phyloP scores from a whole-genome alignment of 2,888 invertebrate genomes.

The Harmothoe impar region DNA sequence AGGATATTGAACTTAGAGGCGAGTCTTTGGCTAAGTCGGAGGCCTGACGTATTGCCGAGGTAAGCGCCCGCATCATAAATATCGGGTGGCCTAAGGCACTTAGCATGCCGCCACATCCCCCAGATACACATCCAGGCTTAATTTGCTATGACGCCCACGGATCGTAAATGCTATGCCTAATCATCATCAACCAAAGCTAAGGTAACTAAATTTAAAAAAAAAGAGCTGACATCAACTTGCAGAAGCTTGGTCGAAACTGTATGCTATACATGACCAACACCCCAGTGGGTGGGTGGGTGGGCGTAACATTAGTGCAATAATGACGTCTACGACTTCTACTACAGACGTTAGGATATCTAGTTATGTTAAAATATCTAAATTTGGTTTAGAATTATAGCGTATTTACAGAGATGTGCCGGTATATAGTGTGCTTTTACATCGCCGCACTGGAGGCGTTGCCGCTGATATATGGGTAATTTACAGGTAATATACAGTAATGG shows the following conservation, averaged over 20 bases:
- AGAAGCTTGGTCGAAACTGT: neutral
- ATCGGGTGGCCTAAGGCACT: neutral
- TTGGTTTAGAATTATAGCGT: too few relatives aligned
- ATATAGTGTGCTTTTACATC: too few relatives aligned
- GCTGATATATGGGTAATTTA: neutral
- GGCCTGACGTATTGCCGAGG: conserved; percentile 30
- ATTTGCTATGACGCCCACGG: neutral
- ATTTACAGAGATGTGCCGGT: too few relatives aligned
- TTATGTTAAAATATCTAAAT: too few relatives aligned
- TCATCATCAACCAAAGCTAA: neutral
- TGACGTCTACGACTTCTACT: too few relatives aligned
- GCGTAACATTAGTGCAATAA: too few relatives aligned
- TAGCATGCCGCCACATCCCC: neutral
- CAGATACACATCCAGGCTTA: neutral
- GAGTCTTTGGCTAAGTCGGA: too few relatives aligned
- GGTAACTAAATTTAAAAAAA: conserved; percentile 4
- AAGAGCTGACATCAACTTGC: neutral
- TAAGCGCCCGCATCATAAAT: neutral
- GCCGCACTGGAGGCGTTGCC: neutral
- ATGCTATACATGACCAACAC: too few relatives aligned
- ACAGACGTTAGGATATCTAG: too few relatives aligned
- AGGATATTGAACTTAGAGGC: conserved; percentile 25
- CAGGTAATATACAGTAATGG: neutral
- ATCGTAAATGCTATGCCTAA: neutral
- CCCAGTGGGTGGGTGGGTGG: too few relatives aligned